Evolutionary conservation across 2,113 vertebrate species (phyloP), one percentile per base, ranked within the genome.

Genomic region (Takifugu bimaculatus): DNA sequence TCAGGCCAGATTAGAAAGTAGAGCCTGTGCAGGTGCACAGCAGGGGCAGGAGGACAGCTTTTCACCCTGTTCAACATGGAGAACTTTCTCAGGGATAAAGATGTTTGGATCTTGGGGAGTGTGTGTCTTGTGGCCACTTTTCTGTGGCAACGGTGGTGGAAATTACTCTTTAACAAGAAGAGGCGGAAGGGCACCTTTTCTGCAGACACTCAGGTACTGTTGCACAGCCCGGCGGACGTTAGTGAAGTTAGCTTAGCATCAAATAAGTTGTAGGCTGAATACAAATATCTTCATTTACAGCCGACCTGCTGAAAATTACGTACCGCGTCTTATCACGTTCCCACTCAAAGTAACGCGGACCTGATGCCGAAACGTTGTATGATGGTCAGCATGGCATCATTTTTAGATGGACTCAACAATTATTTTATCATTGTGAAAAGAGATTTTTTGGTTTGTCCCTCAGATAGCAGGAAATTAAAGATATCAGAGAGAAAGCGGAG

Each of bases 121-220:
- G 86, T 96, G 68, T 96, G 93, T 76, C 76, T 95, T 60, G 90
- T 94, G 72, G 93, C 91, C 20, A 92, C 92, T 0, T 87, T 94
- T 71, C 84, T 97, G 44, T 96, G 94, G 94, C 84, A 82, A 15
- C 78, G 86, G 27, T 52, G 96, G 66, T 92, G 92, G 93, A 93
- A 86, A 61, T 66, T 91, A 68, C 85, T 94, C 75, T 88, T 85
- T 13, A 51, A 63, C 57, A 89, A 91, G 85, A 91, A 88, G 80
- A 90, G 77, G 76, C 83, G 85, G 74, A 80, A 81, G 77, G 84
- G 72, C 20, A 25, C 85, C 32, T 49, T 74, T 20, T 60, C 81
- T 45, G 77, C 81, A 84, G 85, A 90, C 32, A 9, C 28, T 54
- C 90, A 94, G 95, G 95, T 97, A 95, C 15, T 6, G 28, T 1